Percentiles rank a stretch among this genome's conserved stretches.
These are phyloP conservation scores for Zaprionus taronus DNA, from an alignment of 1,140 invertebrate species.

Conservation along the genomic window DNA sequence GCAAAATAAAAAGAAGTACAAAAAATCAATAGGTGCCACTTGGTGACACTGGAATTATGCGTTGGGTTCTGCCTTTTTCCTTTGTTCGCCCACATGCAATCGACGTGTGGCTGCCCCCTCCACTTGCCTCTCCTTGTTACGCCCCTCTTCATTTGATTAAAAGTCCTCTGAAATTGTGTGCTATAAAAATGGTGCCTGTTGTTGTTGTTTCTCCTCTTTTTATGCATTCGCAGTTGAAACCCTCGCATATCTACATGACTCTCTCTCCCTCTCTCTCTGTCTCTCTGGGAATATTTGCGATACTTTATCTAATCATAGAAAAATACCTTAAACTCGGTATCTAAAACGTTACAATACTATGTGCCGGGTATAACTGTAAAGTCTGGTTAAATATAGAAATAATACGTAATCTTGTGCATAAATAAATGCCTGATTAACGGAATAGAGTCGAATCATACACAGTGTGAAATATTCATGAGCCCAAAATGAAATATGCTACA, in stretches of 20 bases:
- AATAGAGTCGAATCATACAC: neutral
- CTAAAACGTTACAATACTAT: neutral
- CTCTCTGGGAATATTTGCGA: neutral
- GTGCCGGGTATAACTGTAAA: neutral
- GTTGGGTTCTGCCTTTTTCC: slow-evolving; percentile 14
- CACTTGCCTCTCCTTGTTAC: too few species aligned
- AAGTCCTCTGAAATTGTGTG: slow-evolving; percentile 5
- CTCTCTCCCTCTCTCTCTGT: neutral
- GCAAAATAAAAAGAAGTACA: slow-evolving; percentile 14
- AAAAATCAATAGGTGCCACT: slow-evolving; percentile 62
- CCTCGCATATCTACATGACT: neutral
- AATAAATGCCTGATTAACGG: neutral
- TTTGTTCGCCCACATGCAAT: slow-evolving; percentile 22
- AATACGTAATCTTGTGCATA: neutral
- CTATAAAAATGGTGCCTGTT: slow-evolving; percentile 11
- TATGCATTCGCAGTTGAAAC: neutral
- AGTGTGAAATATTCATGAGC: neutral
- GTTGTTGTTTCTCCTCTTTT: neutral
- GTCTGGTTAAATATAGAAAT: neutral
- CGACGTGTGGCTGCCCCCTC: neutral
- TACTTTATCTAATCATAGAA: neutral
- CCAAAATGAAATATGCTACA: neutral
- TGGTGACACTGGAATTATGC: slow-evolving; percentile 60
- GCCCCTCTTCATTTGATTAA: slow-evolving; percentile 28
- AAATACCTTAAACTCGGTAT: neutral